These are phyloP conservation scores for Drosophila bocki DNA, from an alignment of 1,140 invertebrate genomes.

Conservation along the genomic window DNA sequence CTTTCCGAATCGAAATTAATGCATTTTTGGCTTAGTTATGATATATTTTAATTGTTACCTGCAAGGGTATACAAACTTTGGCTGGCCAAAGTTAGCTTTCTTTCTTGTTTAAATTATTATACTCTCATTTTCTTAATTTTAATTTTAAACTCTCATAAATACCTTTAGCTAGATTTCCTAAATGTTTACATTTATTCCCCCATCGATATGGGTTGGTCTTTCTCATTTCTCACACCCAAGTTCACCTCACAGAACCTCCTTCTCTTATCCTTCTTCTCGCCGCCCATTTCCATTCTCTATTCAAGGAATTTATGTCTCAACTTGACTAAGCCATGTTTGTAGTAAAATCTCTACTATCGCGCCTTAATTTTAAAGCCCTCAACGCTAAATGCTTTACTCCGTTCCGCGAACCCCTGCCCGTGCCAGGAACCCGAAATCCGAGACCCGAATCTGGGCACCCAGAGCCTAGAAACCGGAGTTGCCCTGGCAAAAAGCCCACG, in stretches of 20 bases:
- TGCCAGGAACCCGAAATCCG: neutral
- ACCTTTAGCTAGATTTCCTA: neutral
- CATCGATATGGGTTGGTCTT: neutral
- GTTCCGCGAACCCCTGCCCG: neutral
- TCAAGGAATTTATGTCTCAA: constrained; percentile 57
- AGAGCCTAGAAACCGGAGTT: constrained; percentile 17
- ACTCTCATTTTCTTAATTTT: neutral
- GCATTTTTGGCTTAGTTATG: no score
- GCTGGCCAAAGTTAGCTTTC: no score
- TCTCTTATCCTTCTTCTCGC: no score
- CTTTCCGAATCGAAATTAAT: no score
- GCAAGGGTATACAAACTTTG: no score
- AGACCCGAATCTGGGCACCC: neutral
- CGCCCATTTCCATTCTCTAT: constrained; percentile 4
- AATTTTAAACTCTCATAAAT: neutral
- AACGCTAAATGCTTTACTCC: constrained; percentile 49
- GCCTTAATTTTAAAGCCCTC: constrained; percentile 75
- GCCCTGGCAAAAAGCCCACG: constrained; percentile 15
- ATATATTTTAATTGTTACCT: no score
- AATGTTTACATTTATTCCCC: neutral
- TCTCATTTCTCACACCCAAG: neutral
- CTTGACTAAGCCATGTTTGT: constrained; percentile 53
- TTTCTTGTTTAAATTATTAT: neutral
- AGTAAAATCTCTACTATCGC: constrained; percentile 63
- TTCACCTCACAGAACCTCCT: no score